Evolutionary conservation across 2,113 vertebrate species (phyloP), one percentile per base, ranked within the genome.

Genomic region (Cololabis saira): DNA sequence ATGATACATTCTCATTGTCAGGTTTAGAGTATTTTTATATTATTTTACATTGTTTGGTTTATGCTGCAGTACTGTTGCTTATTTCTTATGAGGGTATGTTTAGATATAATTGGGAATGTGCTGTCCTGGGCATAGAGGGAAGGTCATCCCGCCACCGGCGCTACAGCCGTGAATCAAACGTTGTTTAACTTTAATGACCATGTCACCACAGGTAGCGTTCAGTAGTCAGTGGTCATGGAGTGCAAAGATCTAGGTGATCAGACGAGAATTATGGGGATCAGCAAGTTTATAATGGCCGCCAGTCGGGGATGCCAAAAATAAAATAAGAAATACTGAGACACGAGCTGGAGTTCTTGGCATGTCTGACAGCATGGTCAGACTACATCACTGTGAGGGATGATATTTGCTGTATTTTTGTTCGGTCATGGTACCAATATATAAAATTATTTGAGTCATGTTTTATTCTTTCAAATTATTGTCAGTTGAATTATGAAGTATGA

Each of bases 121-220:
- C n/a, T 45, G 17, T 65, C 57, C 77, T 47, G 30, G 49, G 12
- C 27, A 17, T 49, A 61, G n/a, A 5, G 21, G 44, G 62, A 70
- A 83, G 63, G 74, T 83, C 66, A 80, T 9, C n/a, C 22, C 52
- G 61, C 41, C 74, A 55, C 48, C 44, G 5, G 56, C 68, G 69
- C 66, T 41, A 19, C 66, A 44, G 33, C 12, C 22, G 49, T 15
- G 33, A 70, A 59, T 73, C 55, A 47, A 54, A 54, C 51, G 16
- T 18, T 61, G 53, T 61, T 60, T 55, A 56, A 49, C 40, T 57
- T 6, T 74, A 82, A 77, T 51, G 67, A 65, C 48, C 42, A 3
- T 24, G 64, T 74, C 17, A 13, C 80, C 70, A 57, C 67, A 62
- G 78, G 78, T 73, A 80, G 57, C 3, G 10, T 37, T 37, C 5